A percentile compares a stretch with the other conserved stretches of the same genome.
These are phyloP conservation scores for Drosophila busckii DNA, from an alignment of 1,140 invertebrate species.

Conservation along the genomic window DNA sequence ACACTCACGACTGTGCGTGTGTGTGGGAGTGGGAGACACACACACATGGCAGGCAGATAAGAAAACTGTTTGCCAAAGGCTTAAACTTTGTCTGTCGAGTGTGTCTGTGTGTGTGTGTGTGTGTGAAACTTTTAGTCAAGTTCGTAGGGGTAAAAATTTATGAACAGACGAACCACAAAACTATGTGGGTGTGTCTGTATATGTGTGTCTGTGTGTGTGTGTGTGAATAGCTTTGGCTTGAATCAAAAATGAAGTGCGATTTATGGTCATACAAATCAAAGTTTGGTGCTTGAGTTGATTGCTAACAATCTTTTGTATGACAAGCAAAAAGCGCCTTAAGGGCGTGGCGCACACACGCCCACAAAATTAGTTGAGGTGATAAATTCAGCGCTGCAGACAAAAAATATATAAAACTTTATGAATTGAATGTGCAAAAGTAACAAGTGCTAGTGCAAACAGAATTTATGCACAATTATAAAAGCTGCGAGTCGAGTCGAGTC, in stretches of 20 bases:
- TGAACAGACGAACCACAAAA: slow-evolving; percentile 51
- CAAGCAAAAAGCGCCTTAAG: not conserved
- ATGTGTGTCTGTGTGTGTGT: not conserved
- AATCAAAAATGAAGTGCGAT: slow-evolving; percentile 70
- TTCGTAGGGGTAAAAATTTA: slow-evolving; percentile 48
- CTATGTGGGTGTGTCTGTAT: slow-evolving; percentile 11
- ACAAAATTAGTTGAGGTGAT: slow-evolving; percentile 60
- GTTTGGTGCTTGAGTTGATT: slow-evolving; percentile 66
- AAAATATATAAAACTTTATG: slow-evolving; percentile 26
- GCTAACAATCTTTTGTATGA: slow-evolving; percentile 50
- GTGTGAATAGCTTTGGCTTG: slow-evolving; percentile 2
- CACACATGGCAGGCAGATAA: slow-evolving; percentile 40
- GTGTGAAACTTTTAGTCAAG: slow-evolving; percentile 38
- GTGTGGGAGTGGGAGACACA: slow-evolving; percentile 2
- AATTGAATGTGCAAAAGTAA: slow-evolving; percentile 18
- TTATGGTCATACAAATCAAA: slow-evolving; percentile 70
- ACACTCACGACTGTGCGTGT: slow-evolving; percentile 3
- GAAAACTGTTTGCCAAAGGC: slow-evolving; percentile 57
- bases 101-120: not conserved
- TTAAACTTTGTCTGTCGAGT: slow-evolving; percentile 23
- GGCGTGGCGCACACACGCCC: too few relatives aligned
- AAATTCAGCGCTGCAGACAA: slow-evolving; percentile 47
- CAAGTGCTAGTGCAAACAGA: not conserved
- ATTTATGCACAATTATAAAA: slow-evolving; percentile 46
- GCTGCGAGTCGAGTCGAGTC: slow-evolving; percentile 15